These are phyloP conservation scores for Polymixis flavicincta DNA, from an alignment of 2,888 invertebrate species.

Conservation along the genomic window DNA sequence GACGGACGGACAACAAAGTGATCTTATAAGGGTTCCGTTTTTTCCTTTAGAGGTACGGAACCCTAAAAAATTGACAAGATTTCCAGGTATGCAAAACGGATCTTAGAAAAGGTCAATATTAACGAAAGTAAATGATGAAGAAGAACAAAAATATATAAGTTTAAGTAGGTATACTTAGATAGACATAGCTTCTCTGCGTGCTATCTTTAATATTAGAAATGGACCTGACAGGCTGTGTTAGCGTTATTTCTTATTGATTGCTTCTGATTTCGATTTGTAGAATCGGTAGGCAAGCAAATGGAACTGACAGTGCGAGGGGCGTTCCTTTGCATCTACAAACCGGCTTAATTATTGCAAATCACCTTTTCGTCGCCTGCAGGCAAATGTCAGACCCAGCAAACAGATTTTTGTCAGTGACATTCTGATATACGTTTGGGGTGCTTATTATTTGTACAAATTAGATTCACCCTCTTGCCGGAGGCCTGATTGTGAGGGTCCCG, in stretches of 20 bases:
- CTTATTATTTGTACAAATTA: constrained; percentile 34
- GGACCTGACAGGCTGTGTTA: constrained; percentile 8
- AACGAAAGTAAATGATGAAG: background rate
- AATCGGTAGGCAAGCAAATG: background rate
- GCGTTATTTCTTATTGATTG: constrained; percentile 5
- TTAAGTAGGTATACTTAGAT: background rate
- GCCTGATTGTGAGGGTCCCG: constrained; percentile 28
- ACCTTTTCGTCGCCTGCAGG: constrained; percentile 8
- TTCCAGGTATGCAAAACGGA: background rate
- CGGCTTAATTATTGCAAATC: background rate
- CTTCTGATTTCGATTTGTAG: background rate
- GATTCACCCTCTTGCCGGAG: constrained; percentile 29
- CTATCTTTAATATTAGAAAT: background rate
- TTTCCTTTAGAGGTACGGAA: too few relatives aligned
- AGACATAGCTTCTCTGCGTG: background rate
- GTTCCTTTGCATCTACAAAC: background rate
- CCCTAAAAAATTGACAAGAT: background rate
- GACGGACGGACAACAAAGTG: too few relatives aligned
- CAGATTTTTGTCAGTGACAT: constrained; percentile 16
- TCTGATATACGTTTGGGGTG: constrained; percentile 17
- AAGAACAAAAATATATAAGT: background rate
- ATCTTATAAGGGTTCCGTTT: too few relatives aligned
- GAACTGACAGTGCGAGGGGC: too few relatives aligned
- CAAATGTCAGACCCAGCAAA: background rate
- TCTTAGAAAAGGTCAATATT: background rate